These are phyloP conservation scores for Ciona savignyi DNA, from an alignment of 23 tunicate species.

Conservation along the genomic window DNA sequence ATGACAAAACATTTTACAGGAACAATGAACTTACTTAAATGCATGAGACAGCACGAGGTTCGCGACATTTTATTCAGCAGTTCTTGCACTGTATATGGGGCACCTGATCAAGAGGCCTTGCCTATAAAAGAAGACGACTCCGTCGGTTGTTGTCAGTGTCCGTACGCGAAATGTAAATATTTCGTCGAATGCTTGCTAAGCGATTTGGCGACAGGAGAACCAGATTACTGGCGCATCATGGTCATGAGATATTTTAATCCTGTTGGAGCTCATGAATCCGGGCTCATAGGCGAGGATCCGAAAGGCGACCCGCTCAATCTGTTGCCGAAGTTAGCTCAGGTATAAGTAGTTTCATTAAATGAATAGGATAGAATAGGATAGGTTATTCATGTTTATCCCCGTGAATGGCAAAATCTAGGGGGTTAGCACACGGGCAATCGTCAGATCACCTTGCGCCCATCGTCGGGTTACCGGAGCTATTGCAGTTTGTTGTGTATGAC, in stretches of 20 bases:
- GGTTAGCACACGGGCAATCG: too few species aligned
- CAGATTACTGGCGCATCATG: conserved; percentile 64
- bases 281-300: conserved; percentile 96
- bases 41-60: conserved; percentile 86
- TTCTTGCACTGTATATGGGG: conserved; percentile 97
- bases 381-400: too few species aligned
- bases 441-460: too few species aligned
- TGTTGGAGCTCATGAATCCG: conserved; percentile 96
- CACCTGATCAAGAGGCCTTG: conserved; percentile 56
- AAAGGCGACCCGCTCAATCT: conserved; percentile 90
- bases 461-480: too few species aligned
- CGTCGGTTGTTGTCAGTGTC: conserved; percentile 88
- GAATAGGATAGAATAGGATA: too few species aligned
- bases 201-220: conserved; percentile 65
- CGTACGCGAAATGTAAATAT: conserved; percentile 95
- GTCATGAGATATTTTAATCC: conserved; percentile 97
- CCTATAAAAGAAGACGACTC: conserved; percentile 80
- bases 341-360: too few species aligned
- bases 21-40: conserved; percentile 63
- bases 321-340: conserved; percentile 95
- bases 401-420: too few species aligned
- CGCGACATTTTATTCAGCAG: conserved; percentile 81
- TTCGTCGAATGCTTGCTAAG: conserved; percentile 63
- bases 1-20: conserved; percentile 36
- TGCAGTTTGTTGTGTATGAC: too few species aligned